phyloP scores from a whole-genome alignment of 1,140 invertebrate genomes.

The Drosophila quadrilineata region DNA sequence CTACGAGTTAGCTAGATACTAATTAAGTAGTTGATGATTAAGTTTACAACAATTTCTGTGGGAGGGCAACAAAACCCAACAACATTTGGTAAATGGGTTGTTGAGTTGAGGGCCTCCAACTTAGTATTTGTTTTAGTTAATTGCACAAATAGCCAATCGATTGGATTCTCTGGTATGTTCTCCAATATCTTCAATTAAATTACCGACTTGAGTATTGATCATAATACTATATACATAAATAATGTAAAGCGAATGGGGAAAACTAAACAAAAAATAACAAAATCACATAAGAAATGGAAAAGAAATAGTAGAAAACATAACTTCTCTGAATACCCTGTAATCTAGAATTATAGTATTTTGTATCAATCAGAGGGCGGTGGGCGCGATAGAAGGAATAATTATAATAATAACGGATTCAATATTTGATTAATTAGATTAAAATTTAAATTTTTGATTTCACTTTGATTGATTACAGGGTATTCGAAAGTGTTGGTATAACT shows the following conservation, averaged over 20 bases:
- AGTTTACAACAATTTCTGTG: constrained; percentile 63
- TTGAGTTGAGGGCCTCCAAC: constrained; percentile 29
- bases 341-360: no score
- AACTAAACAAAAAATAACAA: constrained; percentile 58
- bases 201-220: constrained; percentile 69
- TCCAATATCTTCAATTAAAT: constrained; percentile 55
- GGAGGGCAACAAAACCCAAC: constrained; percentile 19
- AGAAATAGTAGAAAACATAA: constrained; percentile 13
- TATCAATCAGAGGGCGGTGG: no score
- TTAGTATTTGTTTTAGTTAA: constrained; percentile 58
- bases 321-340: no score
- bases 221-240: constrained; percentile 38
- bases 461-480: no score
- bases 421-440: no score
- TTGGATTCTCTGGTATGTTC: constrained; percentile 49
- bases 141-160: constrained; percentile 76
- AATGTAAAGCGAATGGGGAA: constrained; percentile 38
- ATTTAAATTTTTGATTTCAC: no score
- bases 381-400: background rate
- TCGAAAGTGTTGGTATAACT: no score
- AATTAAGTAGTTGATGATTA: constrained; percentile 68
- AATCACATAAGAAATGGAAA: constrained; percentile 59
- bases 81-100: background rate
- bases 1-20: constrained; percentile 42
- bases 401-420: no score